A percentile compares a stretch with the other conserved stretches of the same genome.
phyloP scores from a whole-genome alignment of 2,888 invertebrate genomes.

The Dasysyrphus albostriatus region DNA sequence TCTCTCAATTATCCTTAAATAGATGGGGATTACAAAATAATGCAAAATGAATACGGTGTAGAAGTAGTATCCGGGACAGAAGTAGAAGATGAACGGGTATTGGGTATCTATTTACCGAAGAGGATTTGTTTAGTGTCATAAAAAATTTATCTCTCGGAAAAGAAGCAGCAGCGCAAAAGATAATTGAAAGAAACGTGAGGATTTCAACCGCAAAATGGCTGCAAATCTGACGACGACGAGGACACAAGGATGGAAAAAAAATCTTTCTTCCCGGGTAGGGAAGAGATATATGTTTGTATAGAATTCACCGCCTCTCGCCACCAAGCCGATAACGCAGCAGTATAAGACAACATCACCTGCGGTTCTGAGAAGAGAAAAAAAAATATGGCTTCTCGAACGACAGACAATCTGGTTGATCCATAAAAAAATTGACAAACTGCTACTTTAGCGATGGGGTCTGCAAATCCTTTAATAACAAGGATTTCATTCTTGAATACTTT shows the following conservation, averaged over 20 bases:
- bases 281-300: neutral
- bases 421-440: slow-evolving; percentile 76
- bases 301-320: neutral
- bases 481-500: slow-evolving; percentile 64
- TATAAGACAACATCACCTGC: slow-evolving; percentile 58
- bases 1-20: slow-evolving; percentile 73
- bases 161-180: slow-evolving; percentile 67
- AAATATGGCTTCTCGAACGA: slow-evolving; percentile 63
- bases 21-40: slow-evolving; percentile 75
- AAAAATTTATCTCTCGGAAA: slow-evolving; percentile 74
- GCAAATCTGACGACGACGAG: slow-evolving; percentile 76
- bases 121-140: slow-evolving; percentile 75
- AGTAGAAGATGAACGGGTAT: slow-evolving; percentile 43
- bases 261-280: slow-evolving; percentile 27
- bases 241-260: slow-evolving; percentile 67
- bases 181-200: slow-evolving; percentile 76
- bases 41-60: slow-evolving; percentile 72
- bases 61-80: neutral
- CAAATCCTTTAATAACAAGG: slow-evolving; percentile 75
- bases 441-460: slow-evolving; percentile 73
- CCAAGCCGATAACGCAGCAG: neutral
- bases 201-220: slow-evolving; percentile 76
- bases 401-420: slow-evolving; percentile 75
- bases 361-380: slow-evolving; percentile 38
- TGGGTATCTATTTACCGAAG: slow-evolving; percentile 59